A percentile compares a stretch with the other conserved stretches of the same genome.
Evolutionary conservation across 2,888 invertebrate species (phyloP).

Genomic region (Pollenia angustigena): DNA sequence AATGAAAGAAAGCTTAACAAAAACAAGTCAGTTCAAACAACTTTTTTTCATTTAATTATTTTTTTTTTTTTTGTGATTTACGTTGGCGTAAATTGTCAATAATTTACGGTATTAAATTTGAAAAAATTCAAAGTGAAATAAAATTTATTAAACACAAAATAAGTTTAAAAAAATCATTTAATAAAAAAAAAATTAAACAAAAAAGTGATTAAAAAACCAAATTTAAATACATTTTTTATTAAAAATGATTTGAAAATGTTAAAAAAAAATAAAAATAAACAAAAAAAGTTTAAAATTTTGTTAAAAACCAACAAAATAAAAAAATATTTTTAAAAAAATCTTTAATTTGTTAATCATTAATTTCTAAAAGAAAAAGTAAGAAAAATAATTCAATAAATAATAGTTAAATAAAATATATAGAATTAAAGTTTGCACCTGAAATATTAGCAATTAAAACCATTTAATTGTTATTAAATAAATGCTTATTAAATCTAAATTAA

Average conservation of each 20-base stretch:
- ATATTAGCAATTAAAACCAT: neutral
- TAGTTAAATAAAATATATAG: neutral
- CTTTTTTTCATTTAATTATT: slow-evolving; percentile 21
- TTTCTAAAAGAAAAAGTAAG: slow-evolving; percentile 42
- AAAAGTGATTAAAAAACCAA: neutral
- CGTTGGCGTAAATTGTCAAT: slow-evolving; percentile 65
- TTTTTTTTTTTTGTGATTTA: slow-evolving; percentile 25
- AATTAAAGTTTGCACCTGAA: slow-evolving; percentile 39
- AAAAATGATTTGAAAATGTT: slow-evolving; percentile 1
- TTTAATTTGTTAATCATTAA: neutral
- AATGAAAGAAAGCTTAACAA: slow-evolving; percentile 51
- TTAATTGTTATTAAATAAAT: neutral
- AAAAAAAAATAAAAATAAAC: neutral
- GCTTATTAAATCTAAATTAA: no score
- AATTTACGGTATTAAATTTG: slow-evolving; percentile 40
- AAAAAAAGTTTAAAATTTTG: neutral
- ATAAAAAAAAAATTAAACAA: neutral
- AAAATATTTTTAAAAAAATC: slow-evolving; percentile 2
- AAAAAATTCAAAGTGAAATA: slow-evolving; percentile 19
- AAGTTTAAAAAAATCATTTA: neutral
- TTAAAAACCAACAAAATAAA: neutral
- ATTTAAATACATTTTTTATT: neutral
- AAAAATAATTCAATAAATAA: slow-evolving; percentile 4
- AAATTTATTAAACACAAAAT: neutral
- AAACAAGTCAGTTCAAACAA: slow-evolving; percentile 46